Conservation (phyloP, 2,113 vertebrate genomes). For the Copsychus sechellarum region DNA sequence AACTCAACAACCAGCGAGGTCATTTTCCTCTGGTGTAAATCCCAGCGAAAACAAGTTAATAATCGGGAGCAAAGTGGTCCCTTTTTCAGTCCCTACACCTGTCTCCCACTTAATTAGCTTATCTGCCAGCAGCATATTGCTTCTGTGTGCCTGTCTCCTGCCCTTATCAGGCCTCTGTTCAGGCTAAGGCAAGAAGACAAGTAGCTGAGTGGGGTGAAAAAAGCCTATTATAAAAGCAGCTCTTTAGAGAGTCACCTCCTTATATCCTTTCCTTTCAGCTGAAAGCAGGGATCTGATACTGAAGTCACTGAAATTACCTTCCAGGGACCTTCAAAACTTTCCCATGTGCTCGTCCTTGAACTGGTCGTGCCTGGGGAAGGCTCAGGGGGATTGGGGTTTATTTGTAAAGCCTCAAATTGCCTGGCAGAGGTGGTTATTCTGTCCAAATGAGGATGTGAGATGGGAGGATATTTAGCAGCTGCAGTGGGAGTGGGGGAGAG, state of each 20-base stretch:
- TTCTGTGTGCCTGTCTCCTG: slow-evolving; percentile 39
- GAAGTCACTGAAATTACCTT: background rate
- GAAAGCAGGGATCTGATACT: slow-evolving; percentile 19
- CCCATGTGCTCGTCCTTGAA: background rate
- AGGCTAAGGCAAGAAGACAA: slow-evolving; percentile 64
- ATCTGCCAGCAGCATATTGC: slow-evolving; percentile 50
- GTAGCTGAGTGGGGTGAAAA: slow-evolving; percentile 54
- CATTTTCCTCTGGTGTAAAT: slow-evolving; percentile 31
- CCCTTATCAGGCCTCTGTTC: slow-evolving; percentile 48
- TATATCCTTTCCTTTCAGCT: slow-evolving; percentile 56
- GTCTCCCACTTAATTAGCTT: slow-evolving; percentile 51
- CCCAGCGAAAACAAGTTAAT: slow-evolving; percentile 29
- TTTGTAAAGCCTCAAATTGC: background rate
- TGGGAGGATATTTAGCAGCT: background rate
- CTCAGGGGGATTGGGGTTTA: background rate
- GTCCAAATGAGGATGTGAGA: background rate
- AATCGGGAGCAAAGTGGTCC: slow-evolving; percentile 7
- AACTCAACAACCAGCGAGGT: background rate
- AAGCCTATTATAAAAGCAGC: slow-evolving; percentile 60
- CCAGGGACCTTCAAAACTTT: slow-evolving; percentile 32
- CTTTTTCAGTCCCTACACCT: slow-evolving; percentile 39
- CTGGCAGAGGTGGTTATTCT: background rate
- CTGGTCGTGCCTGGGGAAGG: background rate
- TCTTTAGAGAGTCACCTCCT: slow-evolving; percentile 54
- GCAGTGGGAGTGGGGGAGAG: background rate